Evolutionary conservation across 1,140 invertebrate genomes (phyloP).

Genomic region (Zaprionus camerounensis): DNA sequence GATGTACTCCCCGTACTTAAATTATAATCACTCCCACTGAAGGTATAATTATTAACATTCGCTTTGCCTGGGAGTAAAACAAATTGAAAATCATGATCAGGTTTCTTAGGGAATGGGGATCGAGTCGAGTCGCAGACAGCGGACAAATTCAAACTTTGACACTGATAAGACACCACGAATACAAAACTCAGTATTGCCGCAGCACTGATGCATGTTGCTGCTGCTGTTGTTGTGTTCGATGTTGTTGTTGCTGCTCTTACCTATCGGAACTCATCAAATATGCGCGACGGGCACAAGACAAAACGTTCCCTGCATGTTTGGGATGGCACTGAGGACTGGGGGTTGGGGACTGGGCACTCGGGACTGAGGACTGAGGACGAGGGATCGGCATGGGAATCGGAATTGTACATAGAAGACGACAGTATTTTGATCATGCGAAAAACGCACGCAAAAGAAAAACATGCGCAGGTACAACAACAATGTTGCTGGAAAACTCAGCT

Average conservation of each 20-base stretch:
- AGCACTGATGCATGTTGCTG: background rate
- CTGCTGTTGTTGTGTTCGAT: constrained; percentile 11
- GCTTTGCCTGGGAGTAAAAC: constrained; percentile 5
- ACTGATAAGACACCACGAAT: constrained; percentile 62
- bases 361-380: constrained; percentile 15
- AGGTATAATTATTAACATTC: background rate
- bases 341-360: constrained; percentile 7
- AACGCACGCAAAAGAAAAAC: constrained; percentile 78
- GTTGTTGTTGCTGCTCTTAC: constrained; percentile 30
- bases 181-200: constrained; percentile 44
- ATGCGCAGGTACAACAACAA: constrained; percentile 70
- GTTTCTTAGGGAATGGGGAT: constrained; percentile 38
- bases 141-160: constrained; percentile 64
- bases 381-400: constrained; percentile 30
- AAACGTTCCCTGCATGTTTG: constrained; percentile 50
- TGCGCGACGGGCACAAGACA: constrained; percentile 63
- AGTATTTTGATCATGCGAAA: constrained; percentile 80
- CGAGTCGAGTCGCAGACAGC: constrained; percentile 26
- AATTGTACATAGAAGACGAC: constrained; percentile 52
- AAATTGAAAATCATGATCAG: constrained; percentile 28
- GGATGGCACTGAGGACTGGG: constrained; percentile 16
- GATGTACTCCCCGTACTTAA: background rate
- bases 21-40: background rate
- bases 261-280: constrained; percentile 79
- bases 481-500: constrained; percentile 64